Percentiles rank a stretch among this genome's conserved stretches.
phyloP scores from a whole-genome alignment of 2,113 vertebrate species.

The Scatophagus argus region DNA sequence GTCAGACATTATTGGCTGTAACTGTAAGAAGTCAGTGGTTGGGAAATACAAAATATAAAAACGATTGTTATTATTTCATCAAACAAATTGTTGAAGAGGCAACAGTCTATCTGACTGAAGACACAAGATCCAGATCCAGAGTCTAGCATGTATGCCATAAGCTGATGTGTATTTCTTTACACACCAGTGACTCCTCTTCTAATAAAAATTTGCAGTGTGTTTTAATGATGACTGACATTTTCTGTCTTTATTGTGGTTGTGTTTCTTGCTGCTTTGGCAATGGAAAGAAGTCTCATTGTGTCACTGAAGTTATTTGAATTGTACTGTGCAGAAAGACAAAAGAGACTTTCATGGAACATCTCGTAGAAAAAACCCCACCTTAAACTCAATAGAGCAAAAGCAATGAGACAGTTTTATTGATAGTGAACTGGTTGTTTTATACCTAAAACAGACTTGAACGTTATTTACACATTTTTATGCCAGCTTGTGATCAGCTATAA shows the following conservation, averaged over 20 bases:
- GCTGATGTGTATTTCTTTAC: neutral
- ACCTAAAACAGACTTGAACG: neutral
- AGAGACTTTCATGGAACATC: neutral
- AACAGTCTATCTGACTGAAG: neutral
- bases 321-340: conserved; percentile 11
- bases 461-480: neutral
- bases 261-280: neutral
- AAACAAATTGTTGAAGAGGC: too few relatives aligned
- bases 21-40: too few relatives aligned
- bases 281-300: neutral
- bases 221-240: neutral
- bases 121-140: neutral
- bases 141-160: neutral
- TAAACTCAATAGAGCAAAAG: neutral
- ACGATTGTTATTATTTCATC: too few relatives aligned
- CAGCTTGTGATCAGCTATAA: neutral
- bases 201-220: neutral
- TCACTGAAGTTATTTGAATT: neutral
- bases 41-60: too few relatives aligned
- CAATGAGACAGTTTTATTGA: neutral
- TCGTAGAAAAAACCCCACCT: conserved; percentile 1
- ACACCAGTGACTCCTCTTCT: neutral
- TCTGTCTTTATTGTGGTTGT: neutral
- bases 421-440: neutral
- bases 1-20: neutral